These are phyloP conservation scores for Campoletis sonorensis DNA, from an alignment of 1,140 invertebrate species.

Conservation along the genomic window DNA sequence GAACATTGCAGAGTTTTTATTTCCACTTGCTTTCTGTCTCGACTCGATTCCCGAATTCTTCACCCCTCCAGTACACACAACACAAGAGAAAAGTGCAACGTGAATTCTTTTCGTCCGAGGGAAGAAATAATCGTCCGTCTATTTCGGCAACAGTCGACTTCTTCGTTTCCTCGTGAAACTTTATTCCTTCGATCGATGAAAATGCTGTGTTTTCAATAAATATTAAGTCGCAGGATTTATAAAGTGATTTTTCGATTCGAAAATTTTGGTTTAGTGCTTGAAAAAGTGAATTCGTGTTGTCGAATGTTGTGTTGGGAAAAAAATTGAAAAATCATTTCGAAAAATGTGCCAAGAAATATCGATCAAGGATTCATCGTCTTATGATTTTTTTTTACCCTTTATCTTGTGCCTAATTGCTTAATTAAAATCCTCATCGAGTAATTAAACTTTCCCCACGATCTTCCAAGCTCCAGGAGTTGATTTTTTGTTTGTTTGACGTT, in stretches of 20 bases:
- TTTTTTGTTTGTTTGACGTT: not conserved
- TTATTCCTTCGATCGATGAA: not conserved
- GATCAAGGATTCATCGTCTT: not conserved
- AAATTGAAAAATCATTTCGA: not conserved
- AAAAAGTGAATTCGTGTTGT: not conserved
- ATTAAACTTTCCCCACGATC: not conserved
- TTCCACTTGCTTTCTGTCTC: conserved; percentile 20
- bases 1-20: conserved; percentile 33
- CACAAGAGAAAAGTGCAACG: not conserved
- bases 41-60: conserved; percentile 30
- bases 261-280: not conserved
- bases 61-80: conserved; percentile 13
- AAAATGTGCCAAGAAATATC: not conserved
- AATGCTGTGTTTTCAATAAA: no score
- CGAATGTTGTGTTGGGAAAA: not conserved
- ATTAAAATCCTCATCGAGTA: not conserved
- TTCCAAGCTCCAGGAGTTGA: not conserved
- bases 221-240: no score
- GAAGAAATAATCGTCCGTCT: not conserved
- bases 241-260: not conserved
- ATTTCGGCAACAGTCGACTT: conserved; percentile 23
- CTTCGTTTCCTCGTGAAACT: not conserved
- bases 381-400: not conserved
- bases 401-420: not conserved
- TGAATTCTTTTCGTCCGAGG: conserved; percentile 7